Evolutionary conservation across 2,113 vertebrate genomes (phyloP).

Genomic region (Pollachius pollachius): DNA sequence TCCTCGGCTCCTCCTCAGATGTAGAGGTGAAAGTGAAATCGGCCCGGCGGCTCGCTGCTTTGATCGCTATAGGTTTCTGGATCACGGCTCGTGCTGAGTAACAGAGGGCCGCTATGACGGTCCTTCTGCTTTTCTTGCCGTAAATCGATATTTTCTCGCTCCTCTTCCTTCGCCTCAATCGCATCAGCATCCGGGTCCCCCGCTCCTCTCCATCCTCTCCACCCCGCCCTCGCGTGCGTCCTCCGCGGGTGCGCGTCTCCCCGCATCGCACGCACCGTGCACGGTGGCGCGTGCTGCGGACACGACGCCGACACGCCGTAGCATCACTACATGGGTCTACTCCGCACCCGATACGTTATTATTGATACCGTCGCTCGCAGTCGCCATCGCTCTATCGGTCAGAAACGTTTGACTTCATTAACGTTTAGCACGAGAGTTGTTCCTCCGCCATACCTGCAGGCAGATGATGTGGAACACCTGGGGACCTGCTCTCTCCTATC

Average conservation of each 20-base stretch:
- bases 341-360: no score
- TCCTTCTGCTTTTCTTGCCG: constrained; percentile 63
- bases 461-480: no score
- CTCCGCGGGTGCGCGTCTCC: constrained; percentile 34
- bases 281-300: no score
- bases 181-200: constrained; percentile 69
- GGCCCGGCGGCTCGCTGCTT: neutral
- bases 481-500: neutral
- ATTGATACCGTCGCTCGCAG: no score
- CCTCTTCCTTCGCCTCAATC: constrained; percentile 70
- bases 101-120: no score
- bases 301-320: no score
- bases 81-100: no score
- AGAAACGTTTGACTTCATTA: no score
- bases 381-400: no score
- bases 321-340: no score
- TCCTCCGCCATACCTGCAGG: neutral
- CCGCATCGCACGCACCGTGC: constrained; percentile 18
- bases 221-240: constrained; percentile 22
- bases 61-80: neutral
- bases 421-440: no score
- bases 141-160: constrained; percentile 75
- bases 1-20: constrained; percentile 34
- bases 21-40: neutral
- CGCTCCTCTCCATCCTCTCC: constrained; percentile 52